Evolutionary conservation across 2,113 vertebrate genomes (phyloP).

Genomic region (Zapus hudsonius): DNA sequence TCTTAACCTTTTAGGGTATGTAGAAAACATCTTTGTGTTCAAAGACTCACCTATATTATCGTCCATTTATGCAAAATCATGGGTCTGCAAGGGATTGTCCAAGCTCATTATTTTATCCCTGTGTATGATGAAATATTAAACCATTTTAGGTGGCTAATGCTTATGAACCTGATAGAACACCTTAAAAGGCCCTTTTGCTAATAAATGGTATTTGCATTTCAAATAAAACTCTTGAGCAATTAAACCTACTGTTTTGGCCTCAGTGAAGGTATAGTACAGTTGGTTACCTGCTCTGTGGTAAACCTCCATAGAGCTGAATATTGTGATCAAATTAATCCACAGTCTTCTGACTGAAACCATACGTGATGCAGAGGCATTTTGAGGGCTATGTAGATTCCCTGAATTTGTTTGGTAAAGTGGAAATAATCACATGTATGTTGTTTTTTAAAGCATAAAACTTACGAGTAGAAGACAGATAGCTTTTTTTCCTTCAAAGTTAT

Average conservation of each 20-base stretch:
- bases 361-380: background rate
- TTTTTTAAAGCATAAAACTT: conserved; percentile 44
- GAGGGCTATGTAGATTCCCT: background rate
- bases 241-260: background rate
- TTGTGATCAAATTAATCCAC: background rate
- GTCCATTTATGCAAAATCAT: conserved; percentile 38
- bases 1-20: conserved; percentile 1
- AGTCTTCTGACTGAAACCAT: conserved; percentile 2
- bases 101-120: conserved; percentile 27
- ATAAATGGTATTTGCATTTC: conserved; percentile 24
- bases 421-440: background rate
- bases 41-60: conserved; percentile 22
- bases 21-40: conserved; percentile 38
- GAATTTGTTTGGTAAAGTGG: conserved; percentile 16
- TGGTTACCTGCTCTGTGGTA: background rate
- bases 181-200: background rate
- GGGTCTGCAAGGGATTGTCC: background rate
- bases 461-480: background rate
- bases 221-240: background rate
- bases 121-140: conserved; percentile 55
- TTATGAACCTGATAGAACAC: conserved; percentile 1
- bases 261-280: background rate
- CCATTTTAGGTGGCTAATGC: conserved; percentile 20
- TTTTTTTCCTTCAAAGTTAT: conserved; percentile 22
- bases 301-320: background rate